These are phyloP conservation scores for Calameuta filiformis DNA, from an alignment of 2,888 invertebrate species.

Conservation along the genomic window DNA sequence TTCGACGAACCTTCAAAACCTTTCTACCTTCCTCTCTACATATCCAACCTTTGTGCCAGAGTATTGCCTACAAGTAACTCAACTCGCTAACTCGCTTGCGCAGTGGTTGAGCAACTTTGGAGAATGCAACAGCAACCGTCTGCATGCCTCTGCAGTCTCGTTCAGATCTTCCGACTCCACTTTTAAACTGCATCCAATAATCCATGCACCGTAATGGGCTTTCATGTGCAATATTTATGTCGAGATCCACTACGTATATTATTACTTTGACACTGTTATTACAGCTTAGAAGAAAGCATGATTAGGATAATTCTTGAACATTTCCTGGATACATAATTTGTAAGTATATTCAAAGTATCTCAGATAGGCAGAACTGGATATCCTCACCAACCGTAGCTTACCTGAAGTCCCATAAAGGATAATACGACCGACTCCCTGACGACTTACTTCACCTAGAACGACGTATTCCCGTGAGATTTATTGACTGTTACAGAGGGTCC, in stretches of 20 bases:
- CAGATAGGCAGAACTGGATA: not conserved
- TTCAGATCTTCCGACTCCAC: slow-evolving; percentile 13
- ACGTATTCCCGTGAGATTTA: not conserved
- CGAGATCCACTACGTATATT: slow-evolving; percentile 25
- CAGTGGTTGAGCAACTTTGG: slow-evolving; percentile 53
- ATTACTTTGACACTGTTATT: slow-evolving; percentile 14
- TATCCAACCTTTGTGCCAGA: not conserved
- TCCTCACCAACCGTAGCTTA: not conserved
- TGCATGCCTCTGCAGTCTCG: slow-evolving; percentile 36
- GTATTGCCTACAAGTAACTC: not conserved
- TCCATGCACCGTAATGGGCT: slow-evolving; percentile 52
- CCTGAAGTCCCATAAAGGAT: not conserved
- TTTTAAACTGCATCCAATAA: slow-evolving; percentile 30
- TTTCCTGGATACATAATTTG: not conserved
- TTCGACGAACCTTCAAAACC: not conserved
- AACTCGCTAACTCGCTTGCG: slow-evolving; percentile 31
- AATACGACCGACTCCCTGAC: not conserved
- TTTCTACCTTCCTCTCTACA: not conserved
- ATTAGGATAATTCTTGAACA: not conserved
- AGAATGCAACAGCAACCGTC: slow-evolving; percentile 53
- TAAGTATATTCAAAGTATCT: not conserved
- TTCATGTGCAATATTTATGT: slow-evolving; percentile 52
- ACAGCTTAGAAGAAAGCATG: not conserved
- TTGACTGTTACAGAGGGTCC: not conserved
- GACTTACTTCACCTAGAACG: not conserved